These are phyloP conservation scores for Heliconius cydno DNA, from an alignment of 2,888 invertebrate genomes.

Conservation along the genomic window DNA sequence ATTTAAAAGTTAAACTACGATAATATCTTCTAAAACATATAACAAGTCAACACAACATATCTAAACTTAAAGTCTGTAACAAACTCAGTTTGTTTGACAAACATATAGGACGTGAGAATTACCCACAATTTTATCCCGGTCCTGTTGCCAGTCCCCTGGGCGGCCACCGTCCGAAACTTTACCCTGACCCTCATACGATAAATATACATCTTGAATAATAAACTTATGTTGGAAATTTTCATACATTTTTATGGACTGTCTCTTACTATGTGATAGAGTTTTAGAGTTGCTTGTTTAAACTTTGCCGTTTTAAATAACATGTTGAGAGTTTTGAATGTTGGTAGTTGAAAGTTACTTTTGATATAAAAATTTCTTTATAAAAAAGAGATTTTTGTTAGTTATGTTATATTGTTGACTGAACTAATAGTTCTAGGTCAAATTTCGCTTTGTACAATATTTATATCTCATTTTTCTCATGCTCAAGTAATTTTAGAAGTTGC, in stretches of 20 bases:
- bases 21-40: neutral
- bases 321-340: neutral
- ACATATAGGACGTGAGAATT: slow-evolving; percentile 79
- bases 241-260: slow-evolving; percentile 35
- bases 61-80: slow-evolving; percentile 29
- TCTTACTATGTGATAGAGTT: slow-evolving; percentile 15
- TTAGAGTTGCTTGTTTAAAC: slow-evolving; percentile 2
- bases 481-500: too few species aligned
- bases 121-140: slow-evolving; percentile 80
- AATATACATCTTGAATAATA: slow-evolving; percentile 52
- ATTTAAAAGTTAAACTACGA: neutral
- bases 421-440: too few species aligned
- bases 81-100: slow-evolving; percentile 61
- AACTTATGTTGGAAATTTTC: slow-evolving; percentile 45
- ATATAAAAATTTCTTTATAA: neutral
- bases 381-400: neutral
- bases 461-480: too few species aligned
- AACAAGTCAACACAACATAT: slow-evolving; percentile 13
- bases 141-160: slow-evolving; percentile 70
- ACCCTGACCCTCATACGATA: slow-evolving; percentile 70
- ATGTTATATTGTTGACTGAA: neutral
- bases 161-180: slow-evolving; percentile 76
- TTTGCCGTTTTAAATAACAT: slow-evolving; percentile 12
- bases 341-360: neutral
- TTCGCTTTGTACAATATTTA: too few species aligned